These are phyloP conservation scores for Tragelaphus strepsiceros DNA, from an alignment of 2,113 vertebrate species.

Conservation along the genomic window DNA sequence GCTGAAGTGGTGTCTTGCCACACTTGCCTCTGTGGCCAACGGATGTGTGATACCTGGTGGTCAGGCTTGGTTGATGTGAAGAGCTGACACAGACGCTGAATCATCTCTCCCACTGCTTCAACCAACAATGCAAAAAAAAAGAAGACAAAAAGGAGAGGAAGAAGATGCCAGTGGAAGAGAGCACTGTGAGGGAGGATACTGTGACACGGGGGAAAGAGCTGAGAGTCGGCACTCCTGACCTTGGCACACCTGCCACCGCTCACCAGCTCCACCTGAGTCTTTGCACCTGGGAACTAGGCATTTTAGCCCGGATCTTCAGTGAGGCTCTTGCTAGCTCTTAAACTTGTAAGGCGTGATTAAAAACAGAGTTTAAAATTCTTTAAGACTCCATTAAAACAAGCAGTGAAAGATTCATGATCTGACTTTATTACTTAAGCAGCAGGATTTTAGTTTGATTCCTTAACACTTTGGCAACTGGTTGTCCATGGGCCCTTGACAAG, in stretches of 20 bases:
- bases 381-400: background rate
- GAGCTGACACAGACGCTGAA: background rate
- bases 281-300: background rate
- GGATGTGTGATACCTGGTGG: background rate
- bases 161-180: accelerated
- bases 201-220: background rate
- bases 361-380: background rate
- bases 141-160: background rate
- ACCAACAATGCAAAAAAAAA: background rate
- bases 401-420: background rate
- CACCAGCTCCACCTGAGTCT: background rate
- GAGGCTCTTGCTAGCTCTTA: background rate
- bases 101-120: background rate
- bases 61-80: background rate
- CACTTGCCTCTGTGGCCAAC: background rate
- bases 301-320: background rate
- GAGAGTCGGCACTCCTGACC: background rate
- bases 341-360: background rate
- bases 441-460: background rate
- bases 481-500: background rate
- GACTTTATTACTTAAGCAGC: background rate
- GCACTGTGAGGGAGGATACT: background rate
- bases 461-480: background rate
- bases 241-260: background rate
- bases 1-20: background rate